phyloP scores from a whole-genome alignment of 1,140 invertebrate genomes.

The Cydia amplana region DNA sequence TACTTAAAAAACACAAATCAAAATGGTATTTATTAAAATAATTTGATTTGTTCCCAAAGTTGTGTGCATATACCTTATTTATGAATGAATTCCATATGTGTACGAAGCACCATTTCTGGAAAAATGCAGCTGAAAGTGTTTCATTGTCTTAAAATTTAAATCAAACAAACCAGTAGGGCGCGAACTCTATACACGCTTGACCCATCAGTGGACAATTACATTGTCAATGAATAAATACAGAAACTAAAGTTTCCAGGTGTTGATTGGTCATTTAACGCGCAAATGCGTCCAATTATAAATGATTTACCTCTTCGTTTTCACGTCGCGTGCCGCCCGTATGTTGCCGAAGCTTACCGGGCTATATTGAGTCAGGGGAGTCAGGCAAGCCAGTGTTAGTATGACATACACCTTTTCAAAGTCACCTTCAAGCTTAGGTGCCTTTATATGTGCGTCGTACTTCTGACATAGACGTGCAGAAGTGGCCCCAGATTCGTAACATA shows the following conservation, averaged over 20 bases:
- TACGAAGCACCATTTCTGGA: no score
- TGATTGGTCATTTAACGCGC: background rate
- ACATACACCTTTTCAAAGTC: no score
- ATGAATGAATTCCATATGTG: no score
- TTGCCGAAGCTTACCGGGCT: background rate
- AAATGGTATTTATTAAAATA: no score
- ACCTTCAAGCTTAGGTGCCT: no score
- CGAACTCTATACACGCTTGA: background rate
- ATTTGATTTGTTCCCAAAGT: no score
- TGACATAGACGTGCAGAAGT: no score
- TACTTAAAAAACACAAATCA: no score
- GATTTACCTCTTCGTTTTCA: constrained; percentile 24
- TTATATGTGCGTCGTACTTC: background rate
- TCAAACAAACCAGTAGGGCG: no score
- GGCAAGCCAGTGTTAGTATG: background rate
- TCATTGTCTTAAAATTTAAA: background rate
- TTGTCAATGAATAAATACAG: background rate
- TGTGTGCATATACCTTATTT: no score
- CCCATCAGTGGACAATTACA: background rate
- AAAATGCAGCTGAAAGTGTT: no score
- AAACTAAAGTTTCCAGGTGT: background rate
- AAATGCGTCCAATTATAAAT: constrained; percentile 8
- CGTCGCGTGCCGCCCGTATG: background rate
- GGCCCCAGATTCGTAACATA: no score
- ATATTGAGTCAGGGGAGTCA: background rate